Base-by-base conservation (phyloP, 1,140 invertebrate species). In the Aphidius ervi region DNA sequence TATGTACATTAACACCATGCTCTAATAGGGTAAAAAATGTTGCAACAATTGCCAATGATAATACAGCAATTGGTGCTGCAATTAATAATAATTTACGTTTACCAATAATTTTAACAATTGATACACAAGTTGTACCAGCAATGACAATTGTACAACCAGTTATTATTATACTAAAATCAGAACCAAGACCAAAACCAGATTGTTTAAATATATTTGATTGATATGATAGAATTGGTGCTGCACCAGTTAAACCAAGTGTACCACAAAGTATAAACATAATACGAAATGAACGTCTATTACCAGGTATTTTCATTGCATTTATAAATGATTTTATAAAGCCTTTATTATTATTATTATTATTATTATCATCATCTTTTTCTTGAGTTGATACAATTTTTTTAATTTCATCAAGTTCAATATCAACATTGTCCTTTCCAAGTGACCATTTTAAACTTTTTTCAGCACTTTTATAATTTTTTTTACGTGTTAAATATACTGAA, bases 161-260 rank as follows among this genome's bases (percentile, higher is more conserved):
- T n/a, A 92, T 85, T 53, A 95, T 88, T 5, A 92, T 85, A 47
- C 86, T 85, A n/a, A 86, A 68, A 9, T 81, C 77, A 0, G 88
- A 79, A 9, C 87, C 77, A 6, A 93, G 74, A 7, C 79, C 73
- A 57, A 86, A 88, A 31, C 89, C 91, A 23, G 92, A 88, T 23
- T 84, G 83, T 45, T 85, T 64, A 74, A 89, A 93, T 74, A 91
- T 93, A 20, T 83, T 80, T 5, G 87, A 85, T 1, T 92, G 89
- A 74, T 92, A 94, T 74, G 93, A 93, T 62, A 94, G 87, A 52
- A 95, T 86, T 4, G 91, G 91, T 71, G 94, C 87, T 47, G 91
- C 87, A 31, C 91, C 91, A 56, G 87, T 88, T 63, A 92, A 83
- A 67, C 91, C 89, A 74, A 94, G 89, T 68, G 92, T 88, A 71